These are phyloP conservation scores for Holothuria glaberrima DNA, from an alignment of 35 echinoderm and acorn worm species.

Conservation along the genomic window DNA sequence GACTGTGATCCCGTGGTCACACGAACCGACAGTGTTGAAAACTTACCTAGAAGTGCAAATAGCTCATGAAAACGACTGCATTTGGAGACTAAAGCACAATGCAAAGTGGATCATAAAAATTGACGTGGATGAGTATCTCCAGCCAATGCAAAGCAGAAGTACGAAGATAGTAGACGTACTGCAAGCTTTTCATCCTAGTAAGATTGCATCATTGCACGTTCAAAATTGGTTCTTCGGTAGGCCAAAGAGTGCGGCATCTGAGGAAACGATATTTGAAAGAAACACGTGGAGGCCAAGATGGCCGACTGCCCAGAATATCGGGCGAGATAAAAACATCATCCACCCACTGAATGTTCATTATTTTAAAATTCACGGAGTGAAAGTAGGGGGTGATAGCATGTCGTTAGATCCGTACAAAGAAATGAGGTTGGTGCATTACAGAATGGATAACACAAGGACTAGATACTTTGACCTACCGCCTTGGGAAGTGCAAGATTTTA, in stretches of 20 bases:
- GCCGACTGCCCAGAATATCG: constrained; percentile 57
- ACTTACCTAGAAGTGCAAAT: constrained; percentile 88
- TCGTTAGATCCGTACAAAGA: constrained; percentile 69
- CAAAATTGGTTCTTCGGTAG: constrained; percentile 93
- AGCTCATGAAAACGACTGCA: constrained; percentile 93
- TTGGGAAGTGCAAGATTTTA: constrained; percentile 44
- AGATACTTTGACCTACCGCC: constrained; percentile 47
- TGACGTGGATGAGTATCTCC: constrained; percentile 91
- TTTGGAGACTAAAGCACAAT: constrained; percentile 78
- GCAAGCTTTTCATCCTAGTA: constrained; percentile 29
- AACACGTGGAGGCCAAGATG: constrained; percentile 43
- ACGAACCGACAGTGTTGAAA: constrained; percentile 61
- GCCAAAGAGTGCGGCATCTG: constrained; percentile 2
- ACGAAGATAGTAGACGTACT: constrained; percentile 71
- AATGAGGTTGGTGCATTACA: constrained; percentile 70
- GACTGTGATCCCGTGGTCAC: constrained; percentile 83
- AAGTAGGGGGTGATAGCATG: constrained; percentile 50
- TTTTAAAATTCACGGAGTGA: constrained; percentile 74
- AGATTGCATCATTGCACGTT: constrained; percentile 52
- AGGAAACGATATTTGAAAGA: constrained; percentile 51
- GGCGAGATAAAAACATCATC: constrained; percentile 67
- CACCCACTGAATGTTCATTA: constrained; percentile 71
- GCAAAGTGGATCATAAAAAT: constrained; percentile 89
- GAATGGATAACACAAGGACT: constrained; percentile 48
- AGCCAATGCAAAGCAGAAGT: constrained; percentile 75